Evolutionary conservation across 1,140 invertebrate genomes (phyloP), one percentile per base, ranked within the genome.

Genomic region (Atta cephalotes): DNA sequence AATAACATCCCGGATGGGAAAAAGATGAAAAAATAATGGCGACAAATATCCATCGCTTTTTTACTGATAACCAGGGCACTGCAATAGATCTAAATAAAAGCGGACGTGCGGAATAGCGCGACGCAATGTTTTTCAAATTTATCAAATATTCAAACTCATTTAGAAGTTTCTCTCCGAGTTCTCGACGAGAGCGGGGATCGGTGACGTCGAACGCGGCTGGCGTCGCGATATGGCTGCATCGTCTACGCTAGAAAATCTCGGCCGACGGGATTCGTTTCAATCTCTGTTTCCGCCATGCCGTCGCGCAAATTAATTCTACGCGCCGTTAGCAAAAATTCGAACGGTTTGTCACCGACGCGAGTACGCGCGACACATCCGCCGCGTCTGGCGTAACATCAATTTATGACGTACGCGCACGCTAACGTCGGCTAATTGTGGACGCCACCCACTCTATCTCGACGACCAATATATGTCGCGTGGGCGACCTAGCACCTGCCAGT

Each of bases 391-490:
- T 76, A 77, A 74, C 51, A 88, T 89, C 88, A 89, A 91, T 89
- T 89, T 87, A 91, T 87, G 85, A 86, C 63, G 66, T 82, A 66
- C 63, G 60, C 77, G 45, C 74, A n/a, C 62, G 58, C 51, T 79
- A 63, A 65, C 82, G 85, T 87, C 53, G 68, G 79, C 85, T 89
- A 92, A 92, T 91, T 92, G 77, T 68, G 68, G 63, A 16, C 51
- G 70, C 68, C 90, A 78, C 90, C 92, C 86, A 91, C 91, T 87
- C 74, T 53, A 90, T 86, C 85, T 85, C 86, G 80, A 45, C 51
- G 31, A 81, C 65, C 85, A 89, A 92, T 90, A 87, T 88, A 89
- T 65, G 58, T 45, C 68, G 88, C 86, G 89, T 87, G 88, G 87
- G 89, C 81, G 85, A 68, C 45, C 72, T 49, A 35, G 71, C 89